Conservation (phyloP, 2,113 vertebrate genomes). For the Dolichallabes microphthalmus region DNA sequence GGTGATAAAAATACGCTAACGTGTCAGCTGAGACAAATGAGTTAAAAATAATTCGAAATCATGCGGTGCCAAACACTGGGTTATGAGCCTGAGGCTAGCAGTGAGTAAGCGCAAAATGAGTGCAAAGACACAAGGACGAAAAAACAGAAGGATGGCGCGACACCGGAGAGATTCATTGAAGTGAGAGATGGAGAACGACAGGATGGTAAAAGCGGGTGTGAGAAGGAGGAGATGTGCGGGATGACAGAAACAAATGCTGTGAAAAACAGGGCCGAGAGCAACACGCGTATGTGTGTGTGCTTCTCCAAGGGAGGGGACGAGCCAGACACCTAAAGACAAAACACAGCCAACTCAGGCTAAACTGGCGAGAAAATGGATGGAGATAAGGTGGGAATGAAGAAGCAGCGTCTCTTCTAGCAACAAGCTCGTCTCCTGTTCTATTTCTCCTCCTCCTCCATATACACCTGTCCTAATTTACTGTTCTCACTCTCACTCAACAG, state of each 20-base stretch:
- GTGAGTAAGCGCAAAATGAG: slow-evolving; percentile 33
- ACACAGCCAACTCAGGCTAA: slow-evolving; percentile 50
- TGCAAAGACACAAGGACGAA: slow-evolving; percentile 10
- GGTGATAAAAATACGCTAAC: slow-evolving; percentile 25
- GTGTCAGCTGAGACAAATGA: slow-evolving; percentile 42
- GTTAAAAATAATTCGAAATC: slow-evolving; percentile 43
- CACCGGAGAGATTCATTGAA: slow-evolving; percentile 28
- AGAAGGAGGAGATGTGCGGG: slow-evolving; percentile 24
- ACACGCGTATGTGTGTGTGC: slow-evolving; percentile 5
- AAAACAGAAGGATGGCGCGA: slow-evolving; percentile 31
- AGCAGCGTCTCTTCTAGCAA: slow-evolving; percentile 39
- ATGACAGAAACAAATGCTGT: slow-evolving; percentile 41
- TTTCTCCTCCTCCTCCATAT: slow-evolving; percentile 36
- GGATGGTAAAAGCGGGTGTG: slow-evolving; percentile 40
- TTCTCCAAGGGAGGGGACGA: slow-evolving; percentile 12
- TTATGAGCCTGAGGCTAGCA: slow-evolving; percentile 38
- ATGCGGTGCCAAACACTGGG: slow-evolving; percentile 4
- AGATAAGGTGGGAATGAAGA: slow-evolving; percentile 22
- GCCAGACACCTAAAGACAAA: slow-evolving; percentile 65
- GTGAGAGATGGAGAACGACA: slow-evolving; percentile 45
- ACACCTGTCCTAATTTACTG: slow-evolving; percentile 31
- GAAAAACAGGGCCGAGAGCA: slow-evolving; percentile 37
- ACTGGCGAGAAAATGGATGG: slow-evolving; percentile 43
- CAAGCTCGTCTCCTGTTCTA: slow-evolving; percentile 21
- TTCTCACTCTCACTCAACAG: slow-evolving; percentile 1